Conservation (phyloP, 2,888 invertebrate species). For the Drosophila diplacantha region DNA sequence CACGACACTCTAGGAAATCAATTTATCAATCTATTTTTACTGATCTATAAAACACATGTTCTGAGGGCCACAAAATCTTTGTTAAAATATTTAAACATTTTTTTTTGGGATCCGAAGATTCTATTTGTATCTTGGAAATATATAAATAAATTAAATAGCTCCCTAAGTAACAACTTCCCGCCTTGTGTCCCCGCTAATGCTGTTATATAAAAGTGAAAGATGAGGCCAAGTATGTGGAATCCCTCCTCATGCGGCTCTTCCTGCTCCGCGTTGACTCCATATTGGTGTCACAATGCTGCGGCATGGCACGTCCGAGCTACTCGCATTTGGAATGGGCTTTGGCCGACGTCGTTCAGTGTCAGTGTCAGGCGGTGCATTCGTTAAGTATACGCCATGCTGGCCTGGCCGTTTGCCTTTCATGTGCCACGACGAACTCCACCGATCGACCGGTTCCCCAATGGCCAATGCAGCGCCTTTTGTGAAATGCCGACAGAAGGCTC, state of each 20-base stretch:
- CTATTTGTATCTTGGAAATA: background rate
- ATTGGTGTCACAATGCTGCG: constrained; percentile 65
- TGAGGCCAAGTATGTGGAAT: constrained; percentile 18
- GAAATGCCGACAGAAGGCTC: constrained; percentile 54
- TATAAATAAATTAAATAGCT: background rate
- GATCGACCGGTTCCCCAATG: constrained; percentile 56
- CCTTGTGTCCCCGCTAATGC: constrained; percentile 27
- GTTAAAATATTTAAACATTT: background rate
- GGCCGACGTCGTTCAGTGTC: constrained; percentile 47
- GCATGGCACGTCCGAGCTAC: constrained; percentile 57
- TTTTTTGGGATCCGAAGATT: background rate
- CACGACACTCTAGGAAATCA: too few species aligned
- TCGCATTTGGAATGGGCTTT: constrained; percentile 60
- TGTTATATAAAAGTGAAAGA: constrained; percentile 62
- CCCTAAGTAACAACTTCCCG: background rate
- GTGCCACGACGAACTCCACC: constrained; percentile 34
- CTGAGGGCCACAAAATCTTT: background rate
- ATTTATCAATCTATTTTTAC: background rate
- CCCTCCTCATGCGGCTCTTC: constrained; percentile 15
- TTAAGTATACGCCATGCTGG: constrained; percentile 69
- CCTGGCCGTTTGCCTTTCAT: constrained; percentile 57
- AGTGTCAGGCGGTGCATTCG: constrained; percentile 65
- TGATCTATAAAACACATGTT: background rate
- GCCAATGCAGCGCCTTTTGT: constrained; percentile 51
- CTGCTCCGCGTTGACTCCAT: constrained; percentile 32